Evolutionary conservation across 2,113 vertebrate genomes (phyloP).

Genomic region (Phalacrocorax brasilianus): DNA sequence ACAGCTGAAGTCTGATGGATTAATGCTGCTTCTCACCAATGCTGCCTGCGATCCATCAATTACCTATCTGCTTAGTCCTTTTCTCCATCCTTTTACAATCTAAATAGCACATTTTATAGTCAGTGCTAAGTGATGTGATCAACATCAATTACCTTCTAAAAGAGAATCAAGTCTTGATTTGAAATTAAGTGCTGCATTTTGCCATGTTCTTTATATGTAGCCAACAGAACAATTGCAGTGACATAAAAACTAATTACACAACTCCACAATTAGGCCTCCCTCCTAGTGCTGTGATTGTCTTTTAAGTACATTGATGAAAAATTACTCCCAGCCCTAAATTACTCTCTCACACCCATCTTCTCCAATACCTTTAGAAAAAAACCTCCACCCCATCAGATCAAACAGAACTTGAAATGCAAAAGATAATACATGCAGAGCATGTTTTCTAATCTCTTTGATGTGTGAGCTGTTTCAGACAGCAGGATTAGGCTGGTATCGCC

Average conservation of each 20-base stretch:
- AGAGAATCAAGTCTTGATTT: conserved; percentile 75
- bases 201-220: conserved; percentile 72
- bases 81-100: conserved; percentile 66
- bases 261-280: conserved; percentile 67
- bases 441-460: background rate
- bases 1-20: conserved; percentile 23
- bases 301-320: conserved; percentile 65
- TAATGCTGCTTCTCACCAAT: background rate
- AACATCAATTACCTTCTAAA: conserved; percentile 79
- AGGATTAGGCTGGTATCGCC: background rate
- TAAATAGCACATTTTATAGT: conserved; percentile 74
- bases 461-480: background rate
- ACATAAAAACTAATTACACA: conserved; percentile 73
- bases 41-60: conserved; percentile 36
- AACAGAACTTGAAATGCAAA: background rate
- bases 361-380: background rate
- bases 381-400: background rate
- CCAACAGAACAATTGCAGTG: conserved; percentile 70
- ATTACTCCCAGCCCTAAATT: conserved; percentile 23
- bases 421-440: background rate
- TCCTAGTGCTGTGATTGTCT: conserved; percentile 59
- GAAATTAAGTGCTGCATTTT: conserved; percentile 74
- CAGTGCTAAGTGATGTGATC: conserved; percentile 74
- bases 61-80: conserved; percentile 67
- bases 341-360: conserved; percentile 14